Base-by-base conservation (phyloP, 2,113 vertebrate species). In the Manacus vitellinus region DNA sequence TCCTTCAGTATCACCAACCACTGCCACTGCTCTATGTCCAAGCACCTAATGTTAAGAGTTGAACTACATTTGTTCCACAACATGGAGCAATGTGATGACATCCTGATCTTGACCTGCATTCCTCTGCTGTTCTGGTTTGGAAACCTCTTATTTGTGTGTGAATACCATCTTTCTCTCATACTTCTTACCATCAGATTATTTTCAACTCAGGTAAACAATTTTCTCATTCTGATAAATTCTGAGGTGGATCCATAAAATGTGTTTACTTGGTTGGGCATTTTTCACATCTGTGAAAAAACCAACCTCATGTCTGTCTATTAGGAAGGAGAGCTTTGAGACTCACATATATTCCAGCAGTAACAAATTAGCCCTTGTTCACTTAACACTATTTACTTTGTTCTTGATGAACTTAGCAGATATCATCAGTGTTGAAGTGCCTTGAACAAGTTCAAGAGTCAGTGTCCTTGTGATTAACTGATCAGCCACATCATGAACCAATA, bases 21-120 rank as follows among this genome's bases (percentile, higher is more conserved):
- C 74, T 37, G 61, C 17, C 70, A 62, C n/a, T 4, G 8, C 15
- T 54, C 12, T 58, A 15, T 8, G 47, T 23, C n/a, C 73, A 81
- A 86, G 44, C 1, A 8, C 10, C 24, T 25, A 17, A 56, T 0
- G 0, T 14, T 75, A n/a, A n/a, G 24, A 19, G 8, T 9, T 0
- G 0, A 87, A 28, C 51, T 18, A 16, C 2, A 3, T 63, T 70
- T 92, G 56, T 21, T 86, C 43, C 13, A 51, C 16, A 35, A 22
- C 33, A 19, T 3, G 17, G 43, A 86, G 68, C 37, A 46, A 71
- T 1, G 5, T 0, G 0, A 49, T 14, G 35, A 84, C 63, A 71
- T 47, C 39, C 49, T 72, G 65, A 55, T n/a, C 47, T 37, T 86
- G 58, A 94, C 74, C 79, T 78, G 49, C 76, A 65, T 93, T 93